These are phyloP conservation scores for Ophion costatus DNA, from an alignment of 2,888 invertebrate genomes.

Conservation along the genomic window DNA sequence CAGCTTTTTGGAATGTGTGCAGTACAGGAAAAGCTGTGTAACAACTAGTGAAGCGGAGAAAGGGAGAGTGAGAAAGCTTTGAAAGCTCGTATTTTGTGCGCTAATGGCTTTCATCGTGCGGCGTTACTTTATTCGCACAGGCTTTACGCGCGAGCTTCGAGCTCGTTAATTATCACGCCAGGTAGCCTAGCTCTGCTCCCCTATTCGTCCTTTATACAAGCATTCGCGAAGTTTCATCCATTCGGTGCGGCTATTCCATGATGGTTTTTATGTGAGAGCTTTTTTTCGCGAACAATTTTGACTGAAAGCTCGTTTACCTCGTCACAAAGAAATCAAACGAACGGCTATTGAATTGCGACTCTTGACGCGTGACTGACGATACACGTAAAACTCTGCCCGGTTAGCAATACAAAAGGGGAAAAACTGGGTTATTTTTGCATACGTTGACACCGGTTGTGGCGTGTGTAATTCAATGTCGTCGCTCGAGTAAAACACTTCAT, in stretches of 20 bases:
- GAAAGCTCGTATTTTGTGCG: conserved; percentile 68
- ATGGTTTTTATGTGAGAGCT: conserved; percentile 2
- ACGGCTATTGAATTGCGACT: conserved; percentile 50
- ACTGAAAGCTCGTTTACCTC: conserved; percentile 33
- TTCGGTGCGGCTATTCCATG: conserved; percentile 25
- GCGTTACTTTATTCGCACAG: conserved; percentile 75
- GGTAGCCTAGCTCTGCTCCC: background rate
- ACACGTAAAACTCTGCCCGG: conserved; percentile 1
- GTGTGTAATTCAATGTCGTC: conserved; percentile 42
- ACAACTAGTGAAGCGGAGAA: conserved; percentile 13
- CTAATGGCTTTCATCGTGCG: conserved; percentile 76
- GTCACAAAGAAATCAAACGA: conserved; percentile 50
- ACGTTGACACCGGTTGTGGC: conserved; percentile 1
- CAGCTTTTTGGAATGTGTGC: conserved; percentile 42
- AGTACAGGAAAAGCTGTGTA: conserved; percentile 16
- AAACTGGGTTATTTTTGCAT: conserved; percentile 33
- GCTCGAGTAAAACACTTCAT: conserved; percentile 40
- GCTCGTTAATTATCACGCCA: conserved; percentile 76
- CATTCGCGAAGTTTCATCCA: conserved; percentile 24
- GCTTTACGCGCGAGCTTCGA: conserved; percentile 69
- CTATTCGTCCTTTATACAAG: background rate
- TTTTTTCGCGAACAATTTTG: conserved; percentile 33
- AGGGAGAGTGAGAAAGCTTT: conserved; percentile 28
- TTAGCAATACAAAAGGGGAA: conserved; percentile 25
- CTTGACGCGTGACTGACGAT: conserved; percentile 33